These are phyloP conservation scores for Urocolius indicus DNA, from an alignment of 2,113 vertebrate species.

Conservation along the genomic window DNA sequence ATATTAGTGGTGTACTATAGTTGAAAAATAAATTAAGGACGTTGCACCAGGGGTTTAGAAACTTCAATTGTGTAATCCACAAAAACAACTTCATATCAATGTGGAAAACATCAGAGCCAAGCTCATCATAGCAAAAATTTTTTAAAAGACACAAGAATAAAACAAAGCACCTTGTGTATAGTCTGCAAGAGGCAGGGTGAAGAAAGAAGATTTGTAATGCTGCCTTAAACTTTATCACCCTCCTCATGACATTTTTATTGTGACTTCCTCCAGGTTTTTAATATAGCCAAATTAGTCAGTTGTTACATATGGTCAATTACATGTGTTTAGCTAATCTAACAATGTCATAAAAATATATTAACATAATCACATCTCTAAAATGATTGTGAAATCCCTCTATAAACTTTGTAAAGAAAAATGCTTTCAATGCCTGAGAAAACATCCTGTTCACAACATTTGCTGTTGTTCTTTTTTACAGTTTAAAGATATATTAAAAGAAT, in stretches of 20 bases:
- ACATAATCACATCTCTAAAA: too few species aligned
- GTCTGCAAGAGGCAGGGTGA: neutral
- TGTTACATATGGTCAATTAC: conserved; percentile 46
- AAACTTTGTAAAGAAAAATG: conserved; percentile 17
- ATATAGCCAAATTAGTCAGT: conserved; percentile 13
- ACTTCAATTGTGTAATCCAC: neutral
- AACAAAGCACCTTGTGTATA: neutral
- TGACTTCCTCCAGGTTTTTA: neutral
- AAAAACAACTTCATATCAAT: neutral
- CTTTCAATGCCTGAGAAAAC: neutral
- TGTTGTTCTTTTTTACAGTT: neutral
- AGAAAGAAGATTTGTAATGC: neutral
- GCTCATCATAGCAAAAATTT: neutral
- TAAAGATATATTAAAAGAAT: neutral
- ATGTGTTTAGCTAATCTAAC: conserved; percentile 48
- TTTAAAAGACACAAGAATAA: neutral
- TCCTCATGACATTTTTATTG: neutral
- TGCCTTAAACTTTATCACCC: neutral
- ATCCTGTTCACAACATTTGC: neutral
- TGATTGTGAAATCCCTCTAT: conserved; percentile 28
- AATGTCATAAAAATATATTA: too few species aligned
- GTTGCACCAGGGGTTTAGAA: neutral
- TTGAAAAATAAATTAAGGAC: neutral
- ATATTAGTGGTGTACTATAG: neutral
- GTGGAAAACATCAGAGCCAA: neutral